Base-by-base conservation (phyloP, 53 echinoderm and acorn worm species). In the Arbacia lixula region DNA sequence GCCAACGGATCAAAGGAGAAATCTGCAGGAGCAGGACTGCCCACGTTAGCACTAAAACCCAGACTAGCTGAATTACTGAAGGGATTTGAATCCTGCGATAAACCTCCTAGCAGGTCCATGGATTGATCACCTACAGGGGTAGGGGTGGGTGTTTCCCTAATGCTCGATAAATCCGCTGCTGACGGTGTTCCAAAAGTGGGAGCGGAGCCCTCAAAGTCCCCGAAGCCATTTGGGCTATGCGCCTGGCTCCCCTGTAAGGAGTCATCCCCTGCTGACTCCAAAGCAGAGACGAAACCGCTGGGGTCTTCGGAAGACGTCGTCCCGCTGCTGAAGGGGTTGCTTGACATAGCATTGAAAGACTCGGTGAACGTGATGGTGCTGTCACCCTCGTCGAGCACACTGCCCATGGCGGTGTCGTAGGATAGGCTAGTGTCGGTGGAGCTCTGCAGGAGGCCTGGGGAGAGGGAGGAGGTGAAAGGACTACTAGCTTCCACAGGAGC, bases 401-500 rank as follows among this genome's bases (percentile, higher is more conserved):
- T 64, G 82, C 82, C 33, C 12, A 32, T 26, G 31, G 82, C 82
- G 1, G 82, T 81, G 42, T 63, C 46, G 50, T 81, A 81, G 21
- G 62, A 61, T 28, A 63, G 3, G 61, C 64, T 81, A 19, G 82
- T 63, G 30, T 81, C 82, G 0, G 26, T 4, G n/a, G 64, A 22
- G 26, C 26, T 32, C 62, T 81, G 82, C 41, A 58, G 36, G n/a
- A n/a, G n/a, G 28, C 26, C 36, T 30, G 57, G 41, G 36, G 55
- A 29, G 21, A 43, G 42, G 3, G 87, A 25, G 12, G 80, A 41
- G 29, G 87, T 36, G 35, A 87, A 58, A 14, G 87, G 87, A 30
- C 78, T 79, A 43, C 87, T 87, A 66, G 87, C 66, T 68, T 67
- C 67, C 4, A 86, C 6, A 42, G 77, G 86, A 46, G 27, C 38